Evolutionary conservation across 2,888 invertebrate species (phyloP).

Genomic region (Lucinisca nassula): DNA sequence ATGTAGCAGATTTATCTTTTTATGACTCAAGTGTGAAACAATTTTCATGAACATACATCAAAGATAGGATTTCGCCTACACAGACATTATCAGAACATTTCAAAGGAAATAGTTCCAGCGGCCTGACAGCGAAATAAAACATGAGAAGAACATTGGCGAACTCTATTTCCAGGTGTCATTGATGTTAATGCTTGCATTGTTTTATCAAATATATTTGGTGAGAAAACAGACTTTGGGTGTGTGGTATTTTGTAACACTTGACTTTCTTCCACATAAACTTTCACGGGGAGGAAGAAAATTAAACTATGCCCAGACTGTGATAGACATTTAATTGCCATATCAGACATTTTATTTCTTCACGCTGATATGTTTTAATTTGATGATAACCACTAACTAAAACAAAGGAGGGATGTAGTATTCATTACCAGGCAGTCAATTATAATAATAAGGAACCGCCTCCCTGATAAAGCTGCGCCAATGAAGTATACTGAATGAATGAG

Average conservation of each 20-base stretch:
- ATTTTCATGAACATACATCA: not conserved
- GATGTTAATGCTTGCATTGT: not conserved
- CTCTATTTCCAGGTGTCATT: not conserved
- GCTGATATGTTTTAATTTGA: not conserved
- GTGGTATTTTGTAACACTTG: not conserved
- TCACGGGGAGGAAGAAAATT: no score
- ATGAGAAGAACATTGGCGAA: no score
- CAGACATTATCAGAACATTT: not conserved
- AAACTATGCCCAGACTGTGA: not conserved
- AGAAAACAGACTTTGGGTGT: not conserved
- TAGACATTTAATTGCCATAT: not conserved
- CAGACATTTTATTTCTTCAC: not conserved
- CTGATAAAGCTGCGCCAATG: no score
- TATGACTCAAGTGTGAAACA: not conserved
- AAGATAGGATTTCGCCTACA: not conserved
- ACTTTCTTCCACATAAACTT: no score
- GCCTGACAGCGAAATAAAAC: no score
- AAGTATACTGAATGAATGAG: not conserved
- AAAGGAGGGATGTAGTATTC: not conserved
- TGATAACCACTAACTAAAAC: not conserved
- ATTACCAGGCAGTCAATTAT: not conserved
- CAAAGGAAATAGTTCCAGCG: not conserved
- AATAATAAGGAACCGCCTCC: no score
- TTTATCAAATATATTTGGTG: not conserved
- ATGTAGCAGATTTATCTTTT: not conserved